Evolutionary conservation across 1,140 invertebrate genomes (phyloP), one percentile per base, ranked within the genome.

Genomic region (Cyclina sinensis): DNA sequence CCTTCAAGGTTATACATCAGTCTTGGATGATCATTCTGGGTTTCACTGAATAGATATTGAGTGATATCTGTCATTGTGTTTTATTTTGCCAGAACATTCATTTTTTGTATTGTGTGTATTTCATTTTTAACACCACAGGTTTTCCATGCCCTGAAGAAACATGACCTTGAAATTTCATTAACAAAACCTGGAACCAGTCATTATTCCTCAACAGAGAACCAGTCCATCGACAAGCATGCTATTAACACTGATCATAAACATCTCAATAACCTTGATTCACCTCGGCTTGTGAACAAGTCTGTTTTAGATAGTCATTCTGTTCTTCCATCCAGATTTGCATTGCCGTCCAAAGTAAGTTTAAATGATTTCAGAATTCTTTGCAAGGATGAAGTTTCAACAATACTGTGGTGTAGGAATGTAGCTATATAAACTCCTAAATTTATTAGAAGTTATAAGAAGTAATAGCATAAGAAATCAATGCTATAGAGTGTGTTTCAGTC

Each of bases 331-430:
- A 86, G 86, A 65, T 91, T 91, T 78, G 83, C 88, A 14, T 65
- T 91, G 24, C 91, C 91, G 11, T 91, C 91, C 2, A 91, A 90
- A 89, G 91, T 91, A 89, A 90, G 91, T 86, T 46, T 14, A 14
- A 57, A 3, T 4, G 14, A 43, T 7, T 7, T 43, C 43, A 43
- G 43, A 43, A 14, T 43, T 43, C 14, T 43, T n/a, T n/a, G n/a
- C n/a, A n/a, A n/a, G n/a, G n/a, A n/a, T n/a, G n/a, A n/a, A n/a
- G n/a, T n/a, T n/a, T n/a, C n/a, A n/a, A n/a, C n/a, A n/a, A n/a
- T n/a, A n/a, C n/a, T n/a, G n/a, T n/a, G n/a, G n/a, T n/a, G n/a
- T n/a, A n/a, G n/a, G n/a, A n/a, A n/a, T n/a, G n/a, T n/a, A n/a
- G n/a, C n/a, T n/a, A n/a, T n/a, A n/a, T n/a, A n/a, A n/a, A n/a